A percentile compares a stretch with the other conserved stretches of the same genome.
phyloP scores from a whole-genome alignment of 2,113 vertebrate species.

The Prinia subflava region DNA sequence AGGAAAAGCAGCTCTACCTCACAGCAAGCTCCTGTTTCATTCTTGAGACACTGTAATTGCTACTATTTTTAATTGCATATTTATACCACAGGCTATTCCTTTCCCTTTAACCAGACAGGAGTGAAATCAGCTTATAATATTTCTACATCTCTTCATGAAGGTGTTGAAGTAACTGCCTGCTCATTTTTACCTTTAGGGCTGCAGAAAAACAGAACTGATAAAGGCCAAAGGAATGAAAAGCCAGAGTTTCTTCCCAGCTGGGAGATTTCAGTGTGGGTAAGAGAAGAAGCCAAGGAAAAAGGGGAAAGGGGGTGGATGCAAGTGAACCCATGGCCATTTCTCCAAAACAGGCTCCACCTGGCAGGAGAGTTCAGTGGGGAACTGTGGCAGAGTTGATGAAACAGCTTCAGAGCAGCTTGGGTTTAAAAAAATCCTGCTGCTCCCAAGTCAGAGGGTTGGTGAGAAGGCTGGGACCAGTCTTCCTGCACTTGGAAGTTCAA shows the following conservation, averaged over 20 bases:
- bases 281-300: background rate
- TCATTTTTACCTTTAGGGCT: background rate
- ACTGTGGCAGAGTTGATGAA: background rate
- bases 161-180: background rate
- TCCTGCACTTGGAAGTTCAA: background rate
- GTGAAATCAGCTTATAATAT: background rate
- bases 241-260: background rate
- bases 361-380: background rate
- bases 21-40: background rate
- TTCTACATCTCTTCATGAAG: background rate
- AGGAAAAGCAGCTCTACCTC: background rate
- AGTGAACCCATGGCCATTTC: background rate
- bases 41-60: background rate
- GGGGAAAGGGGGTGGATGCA: background rate
- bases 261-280: background rate
- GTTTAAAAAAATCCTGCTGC: background rate
- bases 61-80: constrained; percentile 29
- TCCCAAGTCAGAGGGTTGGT: background rate
- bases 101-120: background rate
- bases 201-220: background rate
- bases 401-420: background rate
- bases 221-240: background rate
- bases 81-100: background rate
- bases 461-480: background rate
- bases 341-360: background rate